These are phyloP conservation scores for Tonatia bakeri DNA, from an alignment of 2,113 vertebrate species.

Conservation along the genomic window DNA sequence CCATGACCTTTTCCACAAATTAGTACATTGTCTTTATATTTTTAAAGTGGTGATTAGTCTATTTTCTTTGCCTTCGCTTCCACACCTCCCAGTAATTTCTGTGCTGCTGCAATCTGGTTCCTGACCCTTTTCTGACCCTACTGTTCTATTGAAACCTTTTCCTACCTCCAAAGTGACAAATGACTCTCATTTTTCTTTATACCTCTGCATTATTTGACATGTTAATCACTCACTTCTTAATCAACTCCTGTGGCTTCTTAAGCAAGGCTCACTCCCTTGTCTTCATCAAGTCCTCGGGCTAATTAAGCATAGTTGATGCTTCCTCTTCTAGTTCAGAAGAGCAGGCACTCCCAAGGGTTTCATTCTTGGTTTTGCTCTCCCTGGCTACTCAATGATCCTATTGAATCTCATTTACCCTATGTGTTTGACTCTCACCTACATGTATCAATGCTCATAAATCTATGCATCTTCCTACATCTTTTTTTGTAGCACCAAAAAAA, in stretches of 20 bases:
- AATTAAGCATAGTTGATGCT: not conserved
- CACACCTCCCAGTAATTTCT: not conserved
- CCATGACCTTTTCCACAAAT: not conserved
- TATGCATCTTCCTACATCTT: not conserved
- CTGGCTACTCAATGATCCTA: not conserved
- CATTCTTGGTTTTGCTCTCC: not conserved
- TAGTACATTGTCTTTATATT: not conserved
- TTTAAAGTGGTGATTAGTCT: not conserved
- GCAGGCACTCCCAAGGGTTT: not conserved
- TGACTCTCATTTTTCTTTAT: not conserved
- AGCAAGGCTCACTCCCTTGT: not conserved
- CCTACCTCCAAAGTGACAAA: not conserved
- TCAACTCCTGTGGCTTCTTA: not conserved
- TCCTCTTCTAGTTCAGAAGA: not conserved
- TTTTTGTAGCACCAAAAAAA: not conserved
- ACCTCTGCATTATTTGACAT: not conserved
- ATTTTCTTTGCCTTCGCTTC: not conserved
- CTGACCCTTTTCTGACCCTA: not conserved
- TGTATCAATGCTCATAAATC: not conserved
- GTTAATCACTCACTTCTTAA: not conserved
- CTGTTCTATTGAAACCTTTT: not conserved
- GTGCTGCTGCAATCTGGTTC: not conserved
- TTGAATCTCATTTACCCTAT: not conserved
- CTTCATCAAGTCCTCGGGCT: not conserved
- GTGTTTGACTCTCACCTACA: not conserved